These are phyloP conservation scores for Phaonia tiefii DNA, from an alignment of 2,888 invertebrate genomes.

Conservation along the genomic window DNA sequence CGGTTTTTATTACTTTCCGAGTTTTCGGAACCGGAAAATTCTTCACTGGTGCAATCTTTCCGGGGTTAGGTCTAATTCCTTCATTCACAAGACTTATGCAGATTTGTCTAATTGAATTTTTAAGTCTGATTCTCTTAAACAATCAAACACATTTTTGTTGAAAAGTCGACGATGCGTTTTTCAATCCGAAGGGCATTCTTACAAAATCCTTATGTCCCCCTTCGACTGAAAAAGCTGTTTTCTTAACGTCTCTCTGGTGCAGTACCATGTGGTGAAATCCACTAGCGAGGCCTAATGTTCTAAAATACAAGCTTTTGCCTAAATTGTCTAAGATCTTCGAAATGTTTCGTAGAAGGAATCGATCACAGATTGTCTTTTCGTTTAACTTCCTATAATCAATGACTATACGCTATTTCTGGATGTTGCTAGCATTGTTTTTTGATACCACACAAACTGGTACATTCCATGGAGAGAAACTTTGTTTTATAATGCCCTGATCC, in stretches of 20 bases:
- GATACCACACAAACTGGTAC: slow-evolving; percentile 37
- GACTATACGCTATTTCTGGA: slow-evolving; percentile 47
- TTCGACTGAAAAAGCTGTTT: slow-evolving; percentile 49
- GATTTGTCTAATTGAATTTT: slow-evolving; percentile 45
- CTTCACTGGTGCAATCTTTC: too few relatives aligned
- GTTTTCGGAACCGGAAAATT: background rate
- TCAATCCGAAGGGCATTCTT: slow-evolving; percentile 41
- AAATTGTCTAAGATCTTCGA: slow-evolving; percentile 45
- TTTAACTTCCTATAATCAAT: slow-evolving; percentile 45
- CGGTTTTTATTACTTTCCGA: background rate
- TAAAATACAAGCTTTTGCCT: slow-evolving; percentile 40
- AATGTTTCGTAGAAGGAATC: slow-evolving; percentile 45
- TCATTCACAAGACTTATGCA: too few relatives aligned
- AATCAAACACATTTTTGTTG: slow-evolving; percentile 38
- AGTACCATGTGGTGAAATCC: slow-evolving; percentile 54
- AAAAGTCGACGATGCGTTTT: slow-evolving; percentile 42
- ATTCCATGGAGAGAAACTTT: slow-evolving; percentile 37
- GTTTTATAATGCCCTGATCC: slow-evolving; percentile 42
- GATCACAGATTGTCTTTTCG: slow-evolving; percentile 7
- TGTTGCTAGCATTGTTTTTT: slow-evolving; percentile 2
- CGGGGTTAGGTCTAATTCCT: too few relatives aligned
- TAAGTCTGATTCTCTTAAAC: slow-evolving; percentile 24
- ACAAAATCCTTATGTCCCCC: slow-evolving; percentile 46
- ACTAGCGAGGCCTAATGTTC: slow-evolving; percentile 36
- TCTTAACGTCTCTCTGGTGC: slow-evolving; percentile 28